Conservation (phyloP, 2,888 invertebrate genomes). For the Aspidiotus destructor region DNA sequence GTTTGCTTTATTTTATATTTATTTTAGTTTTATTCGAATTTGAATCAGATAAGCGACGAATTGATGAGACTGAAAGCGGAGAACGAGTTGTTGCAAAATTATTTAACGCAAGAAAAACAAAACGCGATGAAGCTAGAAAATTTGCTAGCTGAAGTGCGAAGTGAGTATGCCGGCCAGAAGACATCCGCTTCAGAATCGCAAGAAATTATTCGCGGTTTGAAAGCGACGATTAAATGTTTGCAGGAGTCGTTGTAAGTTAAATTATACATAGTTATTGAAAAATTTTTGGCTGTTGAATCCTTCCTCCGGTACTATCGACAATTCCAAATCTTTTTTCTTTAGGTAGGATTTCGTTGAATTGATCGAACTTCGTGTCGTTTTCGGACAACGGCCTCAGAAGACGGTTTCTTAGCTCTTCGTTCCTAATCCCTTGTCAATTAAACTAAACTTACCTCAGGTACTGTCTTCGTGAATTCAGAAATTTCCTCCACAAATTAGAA, state of each 20-base stretch:
- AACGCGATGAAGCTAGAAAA: constrained; percentile 13
- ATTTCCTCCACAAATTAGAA: no score
- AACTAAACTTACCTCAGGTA: no score
- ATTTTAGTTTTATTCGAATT: background rate
- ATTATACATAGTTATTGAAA: no score
- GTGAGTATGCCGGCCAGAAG: constrained; percentile 3
- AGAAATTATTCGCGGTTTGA: constrained; percentile 23
- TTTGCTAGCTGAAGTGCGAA: constrained; percentile 10
- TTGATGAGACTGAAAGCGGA: constrained; percentile 14
- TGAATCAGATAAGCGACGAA: constrained; percentile 14
- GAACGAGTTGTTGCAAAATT: constrained; percentile 17
- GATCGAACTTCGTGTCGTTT: no score
- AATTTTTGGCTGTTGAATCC: background rate
- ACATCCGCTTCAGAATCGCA: constrained; percentile 16
- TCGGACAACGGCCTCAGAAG: no score
- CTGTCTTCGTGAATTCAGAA: no score
- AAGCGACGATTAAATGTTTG: constrained; percentile 26
- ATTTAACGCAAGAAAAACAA: constrained; percentile 9
- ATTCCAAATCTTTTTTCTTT: background rate
- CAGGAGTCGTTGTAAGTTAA: constrained; percentile 25
- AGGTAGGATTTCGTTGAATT: no score
- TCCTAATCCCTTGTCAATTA: no score
- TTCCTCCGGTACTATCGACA: background rate
- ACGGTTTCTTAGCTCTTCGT: no score
- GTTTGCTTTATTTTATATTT: background rate